Conservation (phyloP, 2,888 invertebrate genomes). For the Zele albiditarsus region DNA sequence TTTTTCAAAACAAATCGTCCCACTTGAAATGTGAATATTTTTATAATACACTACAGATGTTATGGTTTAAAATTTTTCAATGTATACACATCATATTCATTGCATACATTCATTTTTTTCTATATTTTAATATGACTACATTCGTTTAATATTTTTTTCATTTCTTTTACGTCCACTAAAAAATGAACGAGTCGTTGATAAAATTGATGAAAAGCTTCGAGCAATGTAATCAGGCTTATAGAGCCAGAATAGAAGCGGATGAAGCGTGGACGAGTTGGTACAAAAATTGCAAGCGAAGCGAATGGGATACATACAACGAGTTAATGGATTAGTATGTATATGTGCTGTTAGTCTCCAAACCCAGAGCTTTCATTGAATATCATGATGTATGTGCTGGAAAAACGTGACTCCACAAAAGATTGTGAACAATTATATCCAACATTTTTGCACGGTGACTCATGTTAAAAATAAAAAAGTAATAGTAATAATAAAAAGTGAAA, state of each 20-base stretch:
- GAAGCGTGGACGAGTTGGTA: slow-evolving; percentile 33
- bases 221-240: slow-evolving; percentile 50
- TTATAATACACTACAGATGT: neutral
- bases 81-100: neutral
- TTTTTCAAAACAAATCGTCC: too few relatives aligned
- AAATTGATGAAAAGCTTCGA: slow-evolving; percentile 24
- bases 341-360: neutral
- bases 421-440: neutral
- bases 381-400: neutral
- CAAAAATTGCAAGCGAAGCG: neutral
- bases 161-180: neutral
- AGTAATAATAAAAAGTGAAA: neutral
- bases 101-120: neutral
- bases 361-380: neutral
- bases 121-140: neutral
- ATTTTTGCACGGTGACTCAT: neutral
- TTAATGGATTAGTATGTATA: slow-evolving; percentile 43
- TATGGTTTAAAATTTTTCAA: too few relatives aligned
- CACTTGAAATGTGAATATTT: too few relatives aligned
- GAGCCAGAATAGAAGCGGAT: slow-evolving; percentile 16
- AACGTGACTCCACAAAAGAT: neutral
- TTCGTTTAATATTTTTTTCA: slow-evolving; percentile 4
- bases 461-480: neutral
- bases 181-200: slow-evolving; percentile 1
- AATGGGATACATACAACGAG: slow-evolving; percentile 38